phyloP scores from a whole-genome alignment of 2,888 invertebrate genomes.

The Phyllotreta striolata region DNA sequence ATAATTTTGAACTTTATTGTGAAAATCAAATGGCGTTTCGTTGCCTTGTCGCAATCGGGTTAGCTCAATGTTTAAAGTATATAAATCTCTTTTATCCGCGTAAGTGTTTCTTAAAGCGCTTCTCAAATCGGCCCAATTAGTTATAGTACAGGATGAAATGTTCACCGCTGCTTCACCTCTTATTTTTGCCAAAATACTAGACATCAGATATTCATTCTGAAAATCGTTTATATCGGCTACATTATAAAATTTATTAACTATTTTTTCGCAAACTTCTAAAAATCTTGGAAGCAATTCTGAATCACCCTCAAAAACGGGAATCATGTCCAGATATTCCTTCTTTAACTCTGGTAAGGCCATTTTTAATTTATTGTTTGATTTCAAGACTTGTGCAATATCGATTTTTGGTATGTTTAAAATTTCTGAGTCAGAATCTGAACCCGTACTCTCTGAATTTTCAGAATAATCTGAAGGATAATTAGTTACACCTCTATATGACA shows the following conservation, averaged over 20 bases:
- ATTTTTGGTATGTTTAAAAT: not conserved
- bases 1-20: slow-evolving; percentile 28
- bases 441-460: not conserved
- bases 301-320: slow-evolving; percentile 21
- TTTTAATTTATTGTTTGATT: not conserved
- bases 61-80: slow-evolving; percentile 34
- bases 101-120: slow-evolving; percentile 31
- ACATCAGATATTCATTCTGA: slow-evolving; percentile 35
- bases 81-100: slow-evolving; percentile 33
- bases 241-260: slow-evolving; percentile 29
- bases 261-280: slow-evolving; percentile 31
- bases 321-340: slow-evolving; percentile 20
- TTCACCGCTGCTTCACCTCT: slow-evolving; percentile 35
- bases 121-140: slow-evolving; percentile 11
- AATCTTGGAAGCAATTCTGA: slow-evolving; percentile 23
- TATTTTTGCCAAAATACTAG: slow-evolving; percentile 32
- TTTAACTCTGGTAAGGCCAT: slow-evolving; percentile 21
- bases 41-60: slow-evolving; percentile 34
- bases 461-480: slow-evolving; percentile 3
- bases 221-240: slow-evolving; percentile 25
- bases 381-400: too few species aligned
- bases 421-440: slow-evolving; percentile 14
- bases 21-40: slow-evolving; percentile 37
- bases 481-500: too few species aligned
- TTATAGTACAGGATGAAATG: slow-evolving; percentile 8